Conservation (phyloP, 2,888 invertebrate species). For the Elysia crispata region DNA sequence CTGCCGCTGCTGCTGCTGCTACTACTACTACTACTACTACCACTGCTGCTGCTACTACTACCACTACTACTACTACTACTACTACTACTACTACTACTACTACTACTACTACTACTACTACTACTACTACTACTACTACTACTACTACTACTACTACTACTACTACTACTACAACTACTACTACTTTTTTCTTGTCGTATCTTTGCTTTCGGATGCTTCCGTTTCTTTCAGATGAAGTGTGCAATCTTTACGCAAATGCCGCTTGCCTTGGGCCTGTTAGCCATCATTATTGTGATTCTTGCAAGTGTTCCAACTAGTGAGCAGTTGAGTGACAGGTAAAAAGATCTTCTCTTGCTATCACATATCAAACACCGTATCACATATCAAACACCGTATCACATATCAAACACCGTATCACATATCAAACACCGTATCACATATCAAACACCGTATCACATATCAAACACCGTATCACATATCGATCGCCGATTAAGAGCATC, state of each 20-base stretch:
- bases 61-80: conserved; percentile 11
- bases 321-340: too few species aligned
- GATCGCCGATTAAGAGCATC: too few species aligned
- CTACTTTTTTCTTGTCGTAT: conserved; percentile 5
- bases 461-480: too few species aligned
- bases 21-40: conserved; percentile 10
- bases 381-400: too few species aligned
- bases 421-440: too few species aligned
- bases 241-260: neutral
- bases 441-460: too few species aligned
- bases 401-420: too few species aligned
- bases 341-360: too few species aligned
- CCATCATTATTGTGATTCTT: too few species aligned
- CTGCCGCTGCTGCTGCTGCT: conserved; percentile 14
- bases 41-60: conserved; percentile 4
- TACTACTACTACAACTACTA: conserved; percentile 13
- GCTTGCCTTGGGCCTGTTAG: too few species aligned
- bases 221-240: neutral
- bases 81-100: conserved; percentile 16
- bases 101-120: conserved; percentile 12
- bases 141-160: neutral
- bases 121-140: conserved; percentile 4
- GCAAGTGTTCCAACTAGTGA: too few species aligned
- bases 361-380: too few species aligned
- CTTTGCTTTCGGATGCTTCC: conserved; percentile 3